phyloP scores from a whole-genome alignment of 2,113 vertebrate species.

The Notarius quadriscutis region DNA sequence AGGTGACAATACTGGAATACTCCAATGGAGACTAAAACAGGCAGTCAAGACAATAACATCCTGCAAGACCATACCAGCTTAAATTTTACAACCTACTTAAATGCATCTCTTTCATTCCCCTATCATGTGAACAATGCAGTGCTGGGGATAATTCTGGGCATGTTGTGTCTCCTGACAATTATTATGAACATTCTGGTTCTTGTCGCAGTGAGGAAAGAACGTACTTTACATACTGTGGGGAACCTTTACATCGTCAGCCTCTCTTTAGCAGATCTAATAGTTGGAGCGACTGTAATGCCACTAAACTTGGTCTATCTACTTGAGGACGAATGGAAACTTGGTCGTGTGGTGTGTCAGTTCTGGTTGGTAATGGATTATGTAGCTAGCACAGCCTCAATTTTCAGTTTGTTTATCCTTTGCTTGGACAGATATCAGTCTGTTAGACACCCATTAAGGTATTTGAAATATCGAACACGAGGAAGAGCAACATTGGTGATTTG shows the following conservation, averaged over 20 bases:
- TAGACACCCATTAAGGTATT: conserved; percentile 83
- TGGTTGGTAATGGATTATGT: conserved; percentile 99
- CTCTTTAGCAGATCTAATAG: conserved; percentile 87
- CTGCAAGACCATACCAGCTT: conserved; percentile 62
- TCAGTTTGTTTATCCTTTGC: conserved; percentile 90
- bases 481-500: conserved; percentile 81
- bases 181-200: conserved; percentile 91
- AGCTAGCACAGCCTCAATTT: conserved; percentile 93
- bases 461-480: conserved; percentile 86
- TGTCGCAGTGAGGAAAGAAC: conserved; percentile 83
- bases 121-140: conserved; percentile 63
- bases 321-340: conserved; percentile 77
- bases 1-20: conserved; percentile 60
- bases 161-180: conserved; percentile 82
- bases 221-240: conserved; percentile 89
- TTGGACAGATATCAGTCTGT: conserved; percentile 91
- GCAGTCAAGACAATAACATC: conserved; percentile 48
- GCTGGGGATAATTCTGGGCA: conserved; percentile 79
- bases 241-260: conserved; percentile 95
- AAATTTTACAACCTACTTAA: conserved; percentile 58
- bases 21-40: conserved; percentile 60
- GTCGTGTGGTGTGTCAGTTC: conserved; percentile 82
- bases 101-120: conserved; percentile 55
- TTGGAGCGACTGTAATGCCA: conserved; percentile 91
- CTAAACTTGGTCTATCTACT: conserved; percentile 85